A percentile compares a stretch with the other conserved stretches of the same genome.
phyloP scores from a whole-genome alignment of 2,888 invertebrate species.

The Dynastes maya region DNA sequence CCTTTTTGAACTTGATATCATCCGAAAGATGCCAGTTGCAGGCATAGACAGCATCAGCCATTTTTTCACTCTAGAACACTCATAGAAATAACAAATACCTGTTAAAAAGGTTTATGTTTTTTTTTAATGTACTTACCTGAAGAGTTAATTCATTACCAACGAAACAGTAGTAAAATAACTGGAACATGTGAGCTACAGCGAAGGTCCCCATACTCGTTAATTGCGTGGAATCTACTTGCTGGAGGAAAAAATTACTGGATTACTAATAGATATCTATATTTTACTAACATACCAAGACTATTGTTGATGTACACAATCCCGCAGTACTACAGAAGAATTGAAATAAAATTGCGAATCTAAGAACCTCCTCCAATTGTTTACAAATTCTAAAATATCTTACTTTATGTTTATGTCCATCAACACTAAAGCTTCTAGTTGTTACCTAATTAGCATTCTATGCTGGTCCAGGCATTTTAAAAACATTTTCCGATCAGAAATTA shows the following conservation, averaged over 20 bases:
- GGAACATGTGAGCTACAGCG: slow-evolving; percentile 41
- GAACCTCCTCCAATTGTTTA: slow-evolving; percentile 53
- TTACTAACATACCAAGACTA: background rate
- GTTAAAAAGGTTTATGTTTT: background rate
- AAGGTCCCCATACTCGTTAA: slow-evolving; percentile 34
- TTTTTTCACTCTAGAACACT: slow-evolving; percentile 49
- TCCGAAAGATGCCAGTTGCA: slow-evolving; percentile 50
- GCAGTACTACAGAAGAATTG: slow-evolving; percentile 49
- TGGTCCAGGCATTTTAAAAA: slow-evolving; percentile 54
- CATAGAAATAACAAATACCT: background rate
- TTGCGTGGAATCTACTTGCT: slow-evolving; percentile 33
- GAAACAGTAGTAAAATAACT: slow-evolving; percentile 48
- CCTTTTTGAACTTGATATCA: slow-evolving; percentile 49
- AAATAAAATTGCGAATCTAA: slow-evolving; percentile 47
- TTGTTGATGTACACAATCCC: background rate
- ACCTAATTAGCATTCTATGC: slow-evolving; percentile 54
- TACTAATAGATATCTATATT: background rate
- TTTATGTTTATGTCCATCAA: background rate
- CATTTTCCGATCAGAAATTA: slow-evolving; percentile 45
- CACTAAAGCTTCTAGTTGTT: background rate
- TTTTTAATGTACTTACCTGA: slow-evolving; percentile 20
- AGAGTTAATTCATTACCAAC: slow-evolving; percentile 44
- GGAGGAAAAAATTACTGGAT: background rate
- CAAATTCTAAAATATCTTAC: slow-evolving; percentile 48
- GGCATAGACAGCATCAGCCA: slow-evolving; percentile 47